Evolutionary conservation across 2,888 invertebrate genomes (phyloP).

Genomic region (Buathra laborator): DNA sequence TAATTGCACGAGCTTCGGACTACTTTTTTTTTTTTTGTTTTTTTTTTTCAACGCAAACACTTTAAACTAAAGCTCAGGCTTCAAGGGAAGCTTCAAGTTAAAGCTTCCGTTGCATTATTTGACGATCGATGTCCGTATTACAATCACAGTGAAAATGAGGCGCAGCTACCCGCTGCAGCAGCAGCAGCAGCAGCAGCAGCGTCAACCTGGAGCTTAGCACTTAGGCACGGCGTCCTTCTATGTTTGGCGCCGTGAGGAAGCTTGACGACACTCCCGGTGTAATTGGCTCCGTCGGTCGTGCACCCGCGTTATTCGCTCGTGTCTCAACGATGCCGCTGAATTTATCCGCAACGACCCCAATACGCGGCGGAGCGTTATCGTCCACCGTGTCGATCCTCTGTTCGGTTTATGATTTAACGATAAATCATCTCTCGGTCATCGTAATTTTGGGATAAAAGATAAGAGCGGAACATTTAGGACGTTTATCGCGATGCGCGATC

Average conservation of each 20-base stretch:
- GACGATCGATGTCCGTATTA: constrained; percentile 31
- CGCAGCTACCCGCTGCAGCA: background rate
- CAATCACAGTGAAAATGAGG: constrained; percentile 35
- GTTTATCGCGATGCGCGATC: background rate
- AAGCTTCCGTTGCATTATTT: constrained; percentile 6
- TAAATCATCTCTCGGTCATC: constrained; percentile 39
- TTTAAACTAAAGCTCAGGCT: background rate
- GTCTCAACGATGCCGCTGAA: constrained; percentile 32
- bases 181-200: background rate
- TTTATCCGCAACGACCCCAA: constrained; percentile 43
- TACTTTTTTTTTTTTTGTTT: background rate
- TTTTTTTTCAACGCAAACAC: background rate
- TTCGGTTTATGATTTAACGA: constrained; percentile 38
- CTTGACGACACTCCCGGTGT: constrained; percentile 46
- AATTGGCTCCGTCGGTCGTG: constrained; percentile 46
- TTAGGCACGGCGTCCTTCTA: constrained; percentile 46
- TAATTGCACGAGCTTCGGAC: background rate
- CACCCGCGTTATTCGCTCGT: constrained; percentile 17
- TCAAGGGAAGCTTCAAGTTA: background rate
- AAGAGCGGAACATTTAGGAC: background rate
- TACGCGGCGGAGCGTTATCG: constrained; percentile 39
- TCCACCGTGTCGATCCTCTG: constrained; percentile 4
- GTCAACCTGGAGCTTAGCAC: constrained; percentile 31
- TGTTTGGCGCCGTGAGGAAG: constrained; percentile 24
- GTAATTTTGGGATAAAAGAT: background rate